These are phyloP conservation scores for Dryobota labecula DNA, from an alignment of 2,888 invertebrate genomes.

Conservation along the genomic window DNA sequence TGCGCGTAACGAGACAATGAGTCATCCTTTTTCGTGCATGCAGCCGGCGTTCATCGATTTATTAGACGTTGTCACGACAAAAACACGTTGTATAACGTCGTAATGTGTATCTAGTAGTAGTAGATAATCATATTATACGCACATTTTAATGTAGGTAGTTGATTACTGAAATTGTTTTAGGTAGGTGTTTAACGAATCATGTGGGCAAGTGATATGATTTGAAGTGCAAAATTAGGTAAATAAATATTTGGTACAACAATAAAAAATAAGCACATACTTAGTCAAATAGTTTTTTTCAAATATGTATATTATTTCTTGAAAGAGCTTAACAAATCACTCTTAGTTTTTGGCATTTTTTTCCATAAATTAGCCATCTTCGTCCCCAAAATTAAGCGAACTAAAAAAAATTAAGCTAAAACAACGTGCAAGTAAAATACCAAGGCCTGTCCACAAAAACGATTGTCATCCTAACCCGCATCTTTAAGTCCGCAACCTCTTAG, in stretches of 20 bases:
- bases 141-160: not conserved
- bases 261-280: not conserved
- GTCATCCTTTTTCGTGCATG: no score
- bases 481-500: slow-evolving; percentile 27
- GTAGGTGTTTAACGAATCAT: not conserved
- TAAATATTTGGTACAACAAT: not conserved
- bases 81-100: no score
- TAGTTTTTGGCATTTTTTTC: not conserved
- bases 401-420: not conserved
- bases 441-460: not conserved
- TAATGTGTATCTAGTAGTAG: no score
- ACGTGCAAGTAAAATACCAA: no score
- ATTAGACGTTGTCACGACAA: no score
- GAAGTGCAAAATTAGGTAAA: not conserved
- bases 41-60: no score
- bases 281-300: not conserved
- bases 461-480: slow-evolving; percentile 60
- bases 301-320: not conserved
- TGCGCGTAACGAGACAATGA: no score
- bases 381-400: not conserved
- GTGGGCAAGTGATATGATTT: not conserved
- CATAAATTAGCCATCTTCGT: not conserved
- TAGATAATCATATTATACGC: no score
- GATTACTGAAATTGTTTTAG: not conserved
- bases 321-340: not conserved